Evolutionary conservation across 2,888 invertebrate genomes (phyloP).

Genomic region (Iselma pallidipennis): DNA sequence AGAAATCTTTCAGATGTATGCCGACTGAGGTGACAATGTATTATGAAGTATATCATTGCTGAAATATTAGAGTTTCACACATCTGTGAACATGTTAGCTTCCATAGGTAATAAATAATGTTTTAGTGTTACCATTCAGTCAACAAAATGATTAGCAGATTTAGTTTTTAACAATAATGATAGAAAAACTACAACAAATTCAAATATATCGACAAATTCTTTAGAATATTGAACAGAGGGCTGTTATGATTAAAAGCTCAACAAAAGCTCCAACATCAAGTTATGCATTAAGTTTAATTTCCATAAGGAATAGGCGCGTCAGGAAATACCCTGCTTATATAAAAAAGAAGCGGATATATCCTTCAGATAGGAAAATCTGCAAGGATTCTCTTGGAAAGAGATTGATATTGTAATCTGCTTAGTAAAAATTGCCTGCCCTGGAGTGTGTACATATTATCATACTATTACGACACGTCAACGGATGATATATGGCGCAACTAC

Average conservation of each 20-base stretch:
- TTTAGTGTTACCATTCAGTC: slow-evolving; percentile 20
- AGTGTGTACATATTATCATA: slow-evolving; percentile 59
- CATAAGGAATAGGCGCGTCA: slow-evolving; percentile 47
- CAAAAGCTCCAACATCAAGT: slow-evolving; percentile 31
- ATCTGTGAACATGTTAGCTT: slow-evolving; percentile 34
- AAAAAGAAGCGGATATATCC: slow-evolving; percentile 19
- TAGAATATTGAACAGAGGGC: neutral
- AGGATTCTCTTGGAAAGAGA: slow-evolving; percentile 50
- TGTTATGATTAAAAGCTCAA: slow-evolving; percentile 6
- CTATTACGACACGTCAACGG: slow-evolving; percentile 58
- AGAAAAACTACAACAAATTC: no score
- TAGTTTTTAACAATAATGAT: slow-evolving; percentile 5
- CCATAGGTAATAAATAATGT: slow-evolving; percentile 24
- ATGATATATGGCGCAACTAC: slow-evolving; percentile 56
- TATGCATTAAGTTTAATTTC: slow-evolving; percentile 50
- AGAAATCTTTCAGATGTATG: slow-evolving; percentile 30
- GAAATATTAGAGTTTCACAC: slow-evolving; percentile 38
- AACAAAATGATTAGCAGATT: slow-evolving; percentile 4
- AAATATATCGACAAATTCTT: neutral
- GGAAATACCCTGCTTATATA: slow-evolving; percentile 17
- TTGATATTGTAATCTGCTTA: slow-evolving; percentile 59
- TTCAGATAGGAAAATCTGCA: slow-evolving; percentile 44
- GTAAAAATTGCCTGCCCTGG: slow-evolving; percentile 56
- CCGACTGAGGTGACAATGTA: slow-evolving; percentile 38
- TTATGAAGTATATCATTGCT: slow-evolving; percentile 29